Conservation (phyloP, 2,113 vertebrate genomes). For the Phalacrocorax pelagicus region DNA sequence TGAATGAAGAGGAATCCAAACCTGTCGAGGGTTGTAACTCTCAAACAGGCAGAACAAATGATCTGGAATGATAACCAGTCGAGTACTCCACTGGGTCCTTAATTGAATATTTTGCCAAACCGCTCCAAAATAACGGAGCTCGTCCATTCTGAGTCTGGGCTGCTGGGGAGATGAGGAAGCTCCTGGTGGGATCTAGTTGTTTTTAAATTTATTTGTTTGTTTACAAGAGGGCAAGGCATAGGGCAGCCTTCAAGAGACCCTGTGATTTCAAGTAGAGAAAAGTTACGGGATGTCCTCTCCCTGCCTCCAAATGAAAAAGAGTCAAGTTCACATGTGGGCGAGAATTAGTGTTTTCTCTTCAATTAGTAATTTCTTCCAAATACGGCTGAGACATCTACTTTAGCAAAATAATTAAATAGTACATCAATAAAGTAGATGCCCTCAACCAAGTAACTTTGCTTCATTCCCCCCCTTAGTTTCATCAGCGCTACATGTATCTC, state of each 20-base stretch:
- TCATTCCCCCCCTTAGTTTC: neutral
- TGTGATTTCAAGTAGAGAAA: neutral
- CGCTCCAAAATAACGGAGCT: neutral
- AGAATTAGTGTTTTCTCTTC: neutral
- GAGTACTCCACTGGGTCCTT: neutral
- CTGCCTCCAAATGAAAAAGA: neutral
- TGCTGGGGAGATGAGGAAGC: neutral
- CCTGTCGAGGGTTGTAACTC: neutral
- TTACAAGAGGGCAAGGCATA: neutral
- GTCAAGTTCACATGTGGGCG: neutral
- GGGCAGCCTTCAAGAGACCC: neutral
- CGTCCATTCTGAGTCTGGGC: neutral
- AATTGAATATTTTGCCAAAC: neutral
- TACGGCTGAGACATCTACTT: neutral
- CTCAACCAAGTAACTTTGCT: neutral
- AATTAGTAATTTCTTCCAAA: neutral
- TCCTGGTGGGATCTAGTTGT: neutral
- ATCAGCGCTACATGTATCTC: neutral
- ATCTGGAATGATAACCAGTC: neutral
- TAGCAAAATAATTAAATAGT: neutral
- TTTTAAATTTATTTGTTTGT: neutral
- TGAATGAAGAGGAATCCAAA: slow-evolving; percentile 18
- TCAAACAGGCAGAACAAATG: neutral
- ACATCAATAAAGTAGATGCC: neutral
- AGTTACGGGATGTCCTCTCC: neutral